Conservation (phyloP, 2,797 vertebrate genomes). For the Percopsis omiscomaycus region DNA sequence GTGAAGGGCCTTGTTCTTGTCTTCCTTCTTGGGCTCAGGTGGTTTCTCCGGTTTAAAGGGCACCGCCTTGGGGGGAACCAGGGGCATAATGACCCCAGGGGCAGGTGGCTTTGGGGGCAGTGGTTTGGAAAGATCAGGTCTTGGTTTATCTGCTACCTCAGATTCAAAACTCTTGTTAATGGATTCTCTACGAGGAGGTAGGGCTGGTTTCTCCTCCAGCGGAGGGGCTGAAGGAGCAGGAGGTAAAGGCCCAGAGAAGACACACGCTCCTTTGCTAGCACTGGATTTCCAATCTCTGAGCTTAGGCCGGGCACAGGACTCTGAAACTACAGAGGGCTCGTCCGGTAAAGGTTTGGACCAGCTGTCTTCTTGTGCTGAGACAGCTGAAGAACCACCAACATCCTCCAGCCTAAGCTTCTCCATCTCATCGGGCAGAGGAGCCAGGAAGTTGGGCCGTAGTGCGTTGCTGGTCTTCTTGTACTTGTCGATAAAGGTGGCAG, state of each 20-base stretch:
- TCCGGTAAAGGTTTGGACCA: constrained; percentile 89
- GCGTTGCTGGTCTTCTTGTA: constrained; percentile 98
- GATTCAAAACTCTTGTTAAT: constrained; percentile 91
- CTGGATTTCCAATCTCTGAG: constrained; percentile 89
- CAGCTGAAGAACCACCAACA: constrained; percentile 25
- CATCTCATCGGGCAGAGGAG: constrained; percentile 89
- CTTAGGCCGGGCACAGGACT: constrained; percentile 80
- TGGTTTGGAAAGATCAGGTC: constrained; percentile 77
- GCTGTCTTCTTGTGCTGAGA: constrained; percentile 67
- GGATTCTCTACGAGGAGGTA: constrained; percentile 92
- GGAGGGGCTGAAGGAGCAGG: constrained; percentile 76
- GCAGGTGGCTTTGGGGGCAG: constrained; percentile 86
- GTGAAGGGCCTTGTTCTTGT: constrained; percentile 88
- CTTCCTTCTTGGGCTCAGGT: constrained; percentile 85
- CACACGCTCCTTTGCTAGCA: constrained; percentile 58
- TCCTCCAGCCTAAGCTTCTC: constrained; percentile 84
- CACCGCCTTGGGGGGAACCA: constrained; percentile 79
- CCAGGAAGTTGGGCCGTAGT: constrained; percentile 91
- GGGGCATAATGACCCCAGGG: constrained; percentile 83
- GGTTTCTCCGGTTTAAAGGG: constrained; percentile 83
- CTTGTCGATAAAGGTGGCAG: constrained; percentile 94
- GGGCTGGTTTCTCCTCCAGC: constrained; percentile 90
- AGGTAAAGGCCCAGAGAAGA: constrained; percentile 70
- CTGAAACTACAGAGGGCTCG: constrained; percentile 78
- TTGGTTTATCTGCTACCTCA: constrained; percentile 83